Evolutionary conservation across 2,113 vertebrate genomes (phyloP).

Genomic region (Ondatra zibethicus): DNA sequence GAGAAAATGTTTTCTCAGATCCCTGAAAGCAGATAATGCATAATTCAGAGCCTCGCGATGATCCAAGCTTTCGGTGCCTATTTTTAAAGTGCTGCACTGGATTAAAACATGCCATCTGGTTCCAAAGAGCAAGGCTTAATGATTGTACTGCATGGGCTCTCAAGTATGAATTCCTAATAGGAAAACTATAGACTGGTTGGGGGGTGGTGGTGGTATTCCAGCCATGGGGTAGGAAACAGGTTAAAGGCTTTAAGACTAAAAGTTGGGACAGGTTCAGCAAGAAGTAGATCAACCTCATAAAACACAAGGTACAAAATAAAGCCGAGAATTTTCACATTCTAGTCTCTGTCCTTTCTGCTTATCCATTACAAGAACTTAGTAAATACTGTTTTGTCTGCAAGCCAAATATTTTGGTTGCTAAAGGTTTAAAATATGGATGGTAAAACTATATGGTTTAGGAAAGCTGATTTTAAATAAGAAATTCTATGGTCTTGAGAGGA

Average conservation of each 20-base stretch:
- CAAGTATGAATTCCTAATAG: background rate
- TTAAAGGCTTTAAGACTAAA: constrained; percentile 25
- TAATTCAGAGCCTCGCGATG: constrained; percentile 1
- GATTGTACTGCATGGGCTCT: background rate
- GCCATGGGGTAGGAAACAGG: background rate
- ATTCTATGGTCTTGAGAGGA: background rate
- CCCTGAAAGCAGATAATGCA: constrained; percentile 18
- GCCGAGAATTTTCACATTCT: constrained; percentile 17
- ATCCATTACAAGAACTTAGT: background rate
- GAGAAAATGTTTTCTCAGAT: constrained; percentile 42
- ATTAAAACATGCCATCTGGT: background rate
- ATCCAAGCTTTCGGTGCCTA: background rate
- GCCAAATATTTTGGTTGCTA: background rate
- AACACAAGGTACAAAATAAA: background rate
- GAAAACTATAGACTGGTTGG: background rate
- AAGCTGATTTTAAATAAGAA: background rate
- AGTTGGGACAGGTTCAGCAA: background rate
- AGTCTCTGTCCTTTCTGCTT: background rate
- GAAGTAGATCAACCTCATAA: background rate
- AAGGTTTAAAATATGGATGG: background rate
- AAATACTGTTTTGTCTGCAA: background rate
- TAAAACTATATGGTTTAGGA: background rate
- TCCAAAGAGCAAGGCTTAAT: background rate
- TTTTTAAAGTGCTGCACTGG: constrained; percentile 52
- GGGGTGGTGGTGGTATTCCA: background rate